phyloP scores from a whole-genome alignment of 2,113 vertebrate species.

The Furnarius figulus region DNA sequence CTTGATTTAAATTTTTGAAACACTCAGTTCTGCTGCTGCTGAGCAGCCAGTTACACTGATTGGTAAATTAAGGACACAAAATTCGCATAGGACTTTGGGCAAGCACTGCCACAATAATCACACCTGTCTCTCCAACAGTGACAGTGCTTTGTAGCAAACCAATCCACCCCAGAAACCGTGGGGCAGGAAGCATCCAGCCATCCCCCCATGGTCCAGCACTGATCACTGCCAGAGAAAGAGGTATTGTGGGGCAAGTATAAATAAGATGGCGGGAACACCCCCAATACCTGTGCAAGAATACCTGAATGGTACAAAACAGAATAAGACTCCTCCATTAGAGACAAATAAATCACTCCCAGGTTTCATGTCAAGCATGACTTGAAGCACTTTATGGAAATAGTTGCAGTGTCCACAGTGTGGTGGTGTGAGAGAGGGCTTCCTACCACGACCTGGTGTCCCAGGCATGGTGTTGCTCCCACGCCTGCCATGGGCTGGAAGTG shows the following conservation, averaged over 20 bases:
- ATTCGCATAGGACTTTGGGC: accelerated
- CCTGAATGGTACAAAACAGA: background rate
- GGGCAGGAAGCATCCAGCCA: background rate
- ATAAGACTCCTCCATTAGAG: accelerated
- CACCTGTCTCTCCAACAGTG: background rate
- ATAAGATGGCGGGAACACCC: accelerated
- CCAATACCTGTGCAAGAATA: background rate
- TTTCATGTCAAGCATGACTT: background rate
- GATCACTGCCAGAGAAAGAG: background rate
- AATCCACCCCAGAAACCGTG: background rate
- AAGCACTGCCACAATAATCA: background rate
- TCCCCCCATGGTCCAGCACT: background rate
- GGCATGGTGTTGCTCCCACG: accelerated
- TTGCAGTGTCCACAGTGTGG: accelerated
- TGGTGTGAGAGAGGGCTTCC: background rate
- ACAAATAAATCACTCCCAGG: background rate
- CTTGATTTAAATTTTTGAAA: background rate
- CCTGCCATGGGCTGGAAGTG: background rate
- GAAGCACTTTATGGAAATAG: background rate
- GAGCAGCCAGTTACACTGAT: background rate
- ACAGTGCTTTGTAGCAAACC: background rate
- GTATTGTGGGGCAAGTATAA: background rate
- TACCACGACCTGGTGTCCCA: background rate
- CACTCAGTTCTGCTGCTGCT: background rate
- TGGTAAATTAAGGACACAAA: background rate